A percentile compares a stretch with the other conserved stretches of the same genome.
Evolutionary conservation across 2,113 vertebrate species (phyloP).

Genomic region (Picathartes gymnocephalus): DNA sequence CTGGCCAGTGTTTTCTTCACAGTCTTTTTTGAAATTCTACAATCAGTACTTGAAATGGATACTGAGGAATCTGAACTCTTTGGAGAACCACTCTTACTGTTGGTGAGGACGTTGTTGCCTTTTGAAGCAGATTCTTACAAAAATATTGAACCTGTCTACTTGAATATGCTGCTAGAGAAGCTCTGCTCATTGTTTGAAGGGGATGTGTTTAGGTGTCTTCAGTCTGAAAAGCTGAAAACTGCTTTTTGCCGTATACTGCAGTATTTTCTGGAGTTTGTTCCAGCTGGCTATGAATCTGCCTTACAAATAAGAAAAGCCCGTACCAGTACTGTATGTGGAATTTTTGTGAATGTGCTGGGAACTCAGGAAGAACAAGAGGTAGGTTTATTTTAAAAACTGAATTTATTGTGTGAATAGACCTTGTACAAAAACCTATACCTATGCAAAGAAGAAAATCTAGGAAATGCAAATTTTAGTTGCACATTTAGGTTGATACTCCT

Average conservation of each 20-base stretch:
- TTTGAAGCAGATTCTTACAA: slow-evolving; percentile 64
- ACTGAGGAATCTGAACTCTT: slow-evolving; percentile 65
- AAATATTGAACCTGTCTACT: slow-evolving; percentile 82
- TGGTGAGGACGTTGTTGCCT: slow-evolving; percentile 80
- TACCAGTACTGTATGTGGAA: slow-evolving; percentile 77
- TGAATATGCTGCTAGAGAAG: slow-evolving; percentile 85
- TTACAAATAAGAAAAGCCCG: slow-evolving; percentile 72
- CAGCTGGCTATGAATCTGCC: slow-evolving; percentile 80
- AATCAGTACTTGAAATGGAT: slow-evolving; percentile 65
- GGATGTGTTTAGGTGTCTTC: slow-evolving; percentile 64
- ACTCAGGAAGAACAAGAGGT: slow-evolving; percentile 79
- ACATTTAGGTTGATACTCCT: neutral
- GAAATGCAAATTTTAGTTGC: neutral
- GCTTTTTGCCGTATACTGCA: slow-evolving; percentile 83
- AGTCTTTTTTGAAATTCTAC: slow-evolving; percentile 80
- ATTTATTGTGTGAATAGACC: neutral
- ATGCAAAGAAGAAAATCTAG: neutral
- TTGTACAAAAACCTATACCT: neutral
- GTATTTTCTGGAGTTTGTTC: slow-evolving; percentile 82
- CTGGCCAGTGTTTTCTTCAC: slow-evolving; percentile 80
- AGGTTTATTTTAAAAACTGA: slow-evolving; percentile 26
- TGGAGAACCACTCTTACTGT: slow-evolving; percentile 76
- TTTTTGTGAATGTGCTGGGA: slow-evolving; percentile 79
- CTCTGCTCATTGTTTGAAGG: slow-evolving; percentile 77
- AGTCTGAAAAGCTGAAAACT: slow-evolving; percentile 77